Conservation (phyloP, 2,797 vertebrate genomes). For the Anomalospiza imberbis region DNA sequence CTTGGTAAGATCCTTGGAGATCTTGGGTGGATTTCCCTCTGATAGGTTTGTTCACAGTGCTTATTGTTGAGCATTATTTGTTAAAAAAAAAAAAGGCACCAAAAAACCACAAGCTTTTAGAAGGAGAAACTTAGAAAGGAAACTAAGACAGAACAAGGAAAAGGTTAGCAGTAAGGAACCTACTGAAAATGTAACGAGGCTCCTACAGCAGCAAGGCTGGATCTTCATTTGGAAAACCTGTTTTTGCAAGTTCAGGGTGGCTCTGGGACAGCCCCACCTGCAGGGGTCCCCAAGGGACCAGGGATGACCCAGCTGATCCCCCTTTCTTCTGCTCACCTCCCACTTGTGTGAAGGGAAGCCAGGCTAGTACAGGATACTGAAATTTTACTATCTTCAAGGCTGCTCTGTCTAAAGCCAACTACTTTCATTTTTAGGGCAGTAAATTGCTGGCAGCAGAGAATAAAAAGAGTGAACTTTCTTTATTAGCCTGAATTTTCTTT, state of each 20-base stretch:
- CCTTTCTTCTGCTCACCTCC: not conserved
- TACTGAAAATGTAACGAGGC: not conserved
- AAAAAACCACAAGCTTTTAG: not conserved
- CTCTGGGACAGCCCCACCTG: not conserved
- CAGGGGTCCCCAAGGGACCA: not conserved
- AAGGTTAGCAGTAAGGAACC: not conserved
- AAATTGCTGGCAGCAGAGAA: conserved; percentile 32
- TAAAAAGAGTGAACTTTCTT: conserved; percentile 41
- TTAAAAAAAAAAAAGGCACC: not conserved
- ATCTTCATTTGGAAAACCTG: not conserved
- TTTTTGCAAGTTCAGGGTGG: not conserved
- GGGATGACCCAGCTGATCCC: not conserved
- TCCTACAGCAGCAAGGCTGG: not conserved
- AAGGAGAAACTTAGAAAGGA: not conserved
- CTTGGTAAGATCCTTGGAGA: not conserved
- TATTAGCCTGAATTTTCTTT: conserved; percentile 50
- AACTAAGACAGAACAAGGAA: not conserved
- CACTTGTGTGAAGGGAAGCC: not conserved
- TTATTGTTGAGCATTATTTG: not conserved
- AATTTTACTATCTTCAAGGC: conserved; percentile 42
- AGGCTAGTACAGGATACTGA: not conserved
- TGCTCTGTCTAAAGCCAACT: conserved; percentile 24
- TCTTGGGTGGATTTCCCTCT: not conserved
- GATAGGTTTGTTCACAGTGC: not conserved
- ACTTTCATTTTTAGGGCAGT: conserved; percentile 41